Evolutionary conservation across 1,140 invertebrate species (phyloP).

Genomic region (Onthophagus taurus): DNA sequence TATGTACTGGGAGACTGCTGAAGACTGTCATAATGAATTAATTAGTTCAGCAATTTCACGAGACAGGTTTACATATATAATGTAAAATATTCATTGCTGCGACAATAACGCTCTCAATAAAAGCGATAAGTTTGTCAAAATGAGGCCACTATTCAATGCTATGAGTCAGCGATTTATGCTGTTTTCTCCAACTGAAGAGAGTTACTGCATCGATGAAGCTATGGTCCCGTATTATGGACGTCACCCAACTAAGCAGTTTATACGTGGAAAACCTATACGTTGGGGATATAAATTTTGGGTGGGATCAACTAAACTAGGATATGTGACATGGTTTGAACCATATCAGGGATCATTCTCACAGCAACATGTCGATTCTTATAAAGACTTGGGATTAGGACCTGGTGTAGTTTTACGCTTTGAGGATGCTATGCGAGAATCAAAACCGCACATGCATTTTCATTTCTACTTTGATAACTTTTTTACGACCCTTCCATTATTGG

Average conservation of each 20-base stretch:
- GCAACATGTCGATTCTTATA: slow-evolving; percentile 7
- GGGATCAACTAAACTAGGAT: slow-evolving; percentile 10
- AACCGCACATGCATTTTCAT: slow-evolving; percentile 15
- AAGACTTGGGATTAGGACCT: slow-evolving; percentile 11
- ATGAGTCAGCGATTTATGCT: too few species aligned
- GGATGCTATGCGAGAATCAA: slow-evolving; percentile 4
- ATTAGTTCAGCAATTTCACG: slow-evolving; percentile 15
- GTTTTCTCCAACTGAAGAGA: slow-evolving; percentile 25
- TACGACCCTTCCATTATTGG: too few species aligned
- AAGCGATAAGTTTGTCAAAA: too few species aligned
- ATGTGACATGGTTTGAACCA: slow-evolving; percentile 12
- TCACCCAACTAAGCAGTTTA: slow-evolving; percentile 23
- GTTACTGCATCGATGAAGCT: slow-evolving; percentile 27
- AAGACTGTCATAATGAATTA: slow-evolving; percentile 23
- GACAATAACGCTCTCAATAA: too few species aligned
- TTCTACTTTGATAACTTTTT: slow-evolving; percentile 29
- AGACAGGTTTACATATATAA: slow-evolving; percentile 15
- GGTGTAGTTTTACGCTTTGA: slow-evolving; percentile 11
- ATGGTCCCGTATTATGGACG: slow-evolving; percentile 25
- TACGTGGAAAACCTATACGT: slow-evolving; percentile 14
- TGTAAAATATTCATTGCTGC: slow-evolving; percentile 14
- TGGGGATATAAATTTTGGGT: slow-evolving; percentile 16
- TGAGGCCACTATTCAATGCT: too few species aligned
- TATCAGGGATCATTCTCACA: slow-evolving; percentile 12
- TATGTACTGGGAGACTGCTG: slow-evolving; percentile 25